Conservation (phyloP, 2,797 vertebrate species). For the Sphenodon punctatus region DNA sequence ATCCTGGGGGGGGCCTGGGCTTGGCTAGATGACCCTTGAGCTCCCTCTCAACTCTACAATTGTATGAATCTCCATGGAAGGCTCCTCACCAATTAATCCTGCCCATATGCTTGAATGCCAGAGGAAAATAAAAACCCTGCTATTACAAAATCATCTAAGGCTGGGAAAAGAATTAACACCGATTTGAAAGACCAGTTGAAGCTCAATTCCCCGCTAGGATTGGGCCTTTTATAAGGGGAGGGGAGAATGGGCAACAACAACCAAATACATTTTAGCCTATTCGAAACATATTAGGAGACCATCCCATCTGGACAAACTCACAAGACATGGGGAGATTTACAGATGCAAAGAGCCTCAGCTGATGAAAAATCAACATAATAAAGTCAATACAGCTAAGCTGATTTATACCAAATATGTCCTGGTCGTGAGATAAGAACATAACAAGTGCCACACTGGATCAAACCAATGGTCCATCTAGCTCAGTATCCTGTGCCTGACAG, state of each 20-base stretch:
- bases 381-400: too few relatives aligned
- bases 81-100: neutral
- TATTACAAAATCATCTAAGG: rapidly evolving
- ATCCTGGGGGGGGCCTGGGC: too few relatives aligned
- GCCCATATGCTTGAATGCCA: neutral
- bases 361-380: too few relatives aligned
- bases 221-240: rapidly evolving
- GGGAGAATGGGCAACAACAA: neutral
- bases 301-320: neutral
- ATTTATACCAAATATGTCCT: too few relatives aligned
- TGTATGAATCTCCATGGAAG: too few relatives aligned
- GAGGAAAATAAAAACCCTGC: neutral
- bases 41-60: too few relatives aligned
- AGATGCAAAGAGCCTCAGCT: neutral
- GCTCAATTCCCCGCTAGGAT: neutral
- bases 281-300: neutral
- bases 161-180: rapidly evolving
- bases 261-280: neutral
- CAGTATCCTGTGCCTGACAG: too few relatives aligned
- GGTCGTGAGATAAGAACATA: too few relatives aligned
- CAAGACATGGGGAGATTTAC: neutral
- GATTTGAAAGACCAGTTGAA: neutral
- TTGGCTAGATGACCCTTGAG: too few relatives aligned
- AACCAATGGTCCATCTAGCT: too few relatives aligned
- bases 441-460: too few relatives aligned